Evolutionary conservation across 2,888 invertebrate genomes (phyloP), one percentile per base, ranked within the genome.

Genomic region (Eulithis testata): DNA sequence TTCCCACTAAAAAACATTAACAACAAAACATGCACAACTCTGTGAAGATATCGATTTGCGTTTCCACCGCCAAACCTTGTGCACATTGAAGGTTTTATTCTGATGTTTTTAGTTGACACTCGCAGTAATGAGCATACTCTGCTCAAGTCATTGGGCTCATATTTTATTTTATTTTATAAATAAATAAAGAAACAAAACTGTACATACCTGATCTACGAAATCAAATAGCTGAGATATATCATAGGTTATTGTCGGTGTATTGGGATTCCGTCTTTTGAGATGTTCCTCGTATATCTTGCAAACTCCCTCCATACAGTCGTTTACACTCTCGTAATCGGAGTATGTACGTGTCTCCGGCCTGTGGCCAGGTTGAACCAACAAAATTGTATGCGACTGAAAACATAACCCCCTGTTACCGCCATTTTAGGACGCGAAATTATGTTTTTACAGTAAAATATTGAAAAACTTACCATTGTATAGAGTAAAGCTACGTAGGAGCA

Each of bases 201-300:
- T 21, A 21, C 21, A 21, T 21, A 21, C 95, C 89, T 98, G 97
- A 89, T 99, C 99, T 72, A 99, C 96, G 85, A 99, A 99, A 87
- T 99, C 99, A 86, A 99, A 99, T 65, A 99, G 93, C 83, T 99
- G 99, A 63, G 97, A 97, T 63, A 99, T 99, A 86, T 99, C 99
- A 82, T 99, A 99, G 0, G 99, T 99, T 69, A 99, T 99, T 1
- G 98, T 98, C 0, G 98, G 98, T 12, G 98, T 97, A 82, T 98
- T 97, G 0, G 99, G 99, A 85, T 99, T 99, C 79, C 97, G 95
- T 66, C 97, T 94, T 85, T 99, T 99, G 74, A 99, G 90, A 88
- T 99, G 99, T 82, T 99, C 99, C 84, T 99, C 99, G 84, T 98
- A 99, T 72, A 99, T 99, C 93, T 99, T 99, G 87, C 99, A 99